Evolutionary conservation across 2,888 invertebrate genomes (phyloP).

Genomic region (Gnatocerus cornutus): DNA sequence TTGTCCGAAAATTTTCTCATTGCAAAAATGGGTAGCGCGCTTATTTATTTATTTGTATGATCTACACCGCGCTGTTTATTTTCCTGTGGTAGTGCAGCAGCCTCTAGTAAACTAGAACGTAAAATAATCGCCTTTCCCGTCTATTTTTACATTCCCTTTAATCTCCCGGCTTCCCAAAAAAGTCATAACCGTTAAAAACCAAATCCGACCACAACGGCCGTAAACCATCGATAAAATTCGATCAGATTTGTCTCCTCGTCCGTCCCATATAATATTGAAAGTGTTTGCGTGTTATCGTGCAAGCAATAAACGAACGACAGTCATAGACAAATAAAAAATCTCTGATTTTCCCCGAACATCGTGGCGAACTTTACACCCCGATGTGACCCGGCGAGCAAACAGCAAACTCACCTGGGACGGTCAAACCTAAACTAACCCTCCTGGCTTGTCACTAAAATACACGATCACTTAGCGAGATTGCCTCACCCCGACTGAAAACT

Average conservation of each 20-base stretch:
- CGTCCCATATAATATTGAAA: slow-evolving; percentile 31
- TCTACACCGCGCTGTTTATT: too few relatives aligned
- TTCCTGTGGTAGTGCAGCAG: too few relatives aligned
- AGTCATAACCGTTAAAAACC: background rate
- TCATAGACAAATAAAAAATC: slow-evolving; percentile 36
- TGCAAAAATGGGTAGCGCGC: too few relatives aligned
- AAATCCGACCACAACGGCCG: slow-evolving; percentile 4
- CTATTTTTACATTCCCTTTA: background rate
- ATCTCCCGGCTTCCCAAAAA: background rate
- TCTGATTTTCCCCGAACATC: slow-evolving; percentile 18
- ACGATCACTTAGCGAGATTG: slow-evolving; percentile 57
- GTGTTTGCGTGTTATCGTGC: slow-evolving; percentile 35
- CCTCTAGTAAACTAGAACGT: too few relatives aligned
- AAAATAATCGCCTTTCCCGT: too few relatives aligned
- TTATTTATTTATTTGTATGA: too few relatives aligned
- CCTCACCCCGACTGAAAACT: slow-evolving; percentile 42
- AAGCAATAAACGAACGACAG: slow-evolving; percentile 20
- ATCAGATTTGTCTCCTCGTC: slow-evolving; percentile 20
- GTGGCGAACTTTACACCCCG: slow-evolving; percentile 56
- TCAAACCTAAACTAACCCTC: slow-evolving; percentile 37
- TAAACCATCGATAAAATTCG: slow-evolving; percentile 6
- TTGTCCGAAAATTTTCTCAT: too few relatives aligned
- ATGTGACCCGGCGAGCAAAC: slow-evolving; percentile 56
- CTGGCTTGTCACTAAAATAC: slow-evolving; percentile 50
- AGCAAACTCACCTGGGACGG: slow-evolving; percentile 45